A percentile compares a stretch with the other conserved stretches of the same genome.
Conservation (phyloP, 2,888 invertebrate species). For the Parochlus steinenii region DNA sequence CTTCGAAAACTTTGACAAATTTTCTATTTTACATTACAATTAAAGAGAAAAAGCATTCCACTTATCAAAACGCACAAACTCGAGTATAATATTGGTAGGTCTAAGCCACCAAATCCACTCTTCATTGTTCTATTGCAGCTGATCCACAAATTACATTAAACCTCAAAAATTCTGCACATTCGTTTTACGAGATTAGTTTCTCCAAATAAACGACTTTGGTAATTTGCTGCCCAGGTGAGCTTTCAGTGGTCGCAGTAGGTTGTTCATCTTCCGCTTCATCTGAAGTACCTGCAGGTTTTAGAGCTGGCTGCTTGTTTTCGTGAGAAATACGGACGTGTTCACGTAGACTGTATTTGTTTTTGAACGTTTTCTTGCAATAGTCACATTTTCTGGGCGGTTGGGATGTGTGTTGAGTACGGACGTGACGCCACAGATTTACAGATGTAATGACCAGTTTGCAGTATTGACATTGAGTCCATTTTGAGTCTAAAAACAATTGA, state of each 20-base stretch:
- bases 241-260: not conserved
- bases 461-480: conserved; percentile 33
- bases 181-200: too few species aligned
- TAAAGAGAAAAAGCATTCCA: too few species aligned
- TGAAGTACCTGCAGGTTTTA: conserved; percentile 2
- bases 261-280: too few species aligned
- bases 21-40: too few species aligned
- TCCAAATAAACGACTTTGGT: conserved; percentile 10
- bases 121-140: too few species aligned
- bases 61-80: too few species aligned
- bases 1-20: too few species aligned
- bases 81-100: too few species aligned
- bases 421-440: conserved; percentile 33
- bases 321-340: conserved; percentile 31
- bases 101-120: too few species aligned
- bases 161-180: too few species aligned
- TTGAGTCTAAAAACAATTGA: conserved; percentile 13
- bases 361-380: conserved; percentile 31
- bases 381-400: conserved; percentile 31
- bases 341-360: conserved; percentile 31
- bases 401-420: conserved; percentile 31
- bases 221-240: not conserved
- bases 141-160: too few species aligned
- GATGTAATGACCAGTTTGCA: conserved; percentile 33
- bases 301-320: conserved; percentile 23